Conservation (phyloP, 2,888 invertebrate species). For the Calameuta filiformis region DNA sequence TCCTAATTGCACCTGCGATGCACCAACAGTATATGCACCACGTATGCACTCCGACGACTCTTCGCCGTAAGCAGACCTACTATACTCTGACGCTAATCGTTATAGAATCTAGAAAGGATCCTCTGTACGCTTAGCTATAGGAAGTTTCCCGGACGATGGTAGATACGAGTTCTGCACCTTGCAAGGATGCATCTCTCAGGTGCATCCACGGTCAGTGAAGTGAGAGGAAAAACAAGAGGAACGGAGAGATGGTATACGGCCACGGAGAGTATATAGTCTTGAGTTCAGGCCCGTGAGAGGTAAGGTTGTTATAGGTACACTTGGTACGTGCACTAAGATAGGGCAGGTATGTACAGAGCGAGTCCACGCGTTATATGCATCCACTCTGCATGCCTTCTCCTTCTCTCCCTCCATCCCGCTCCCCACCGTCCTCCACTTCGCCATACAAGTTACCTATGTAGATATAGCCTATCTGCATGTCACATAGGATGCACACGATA, state of each 20-base stretch:
- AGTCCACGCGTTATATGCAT: neutral
- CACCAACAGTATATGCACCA: neutral
- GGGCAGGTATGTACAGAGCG: neutral
- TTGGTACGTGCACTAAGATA: neutral
- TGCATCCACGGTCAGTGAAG: constrained; percentile 2
- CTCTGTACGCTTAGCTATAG: neutral
- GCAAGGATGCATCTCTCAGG: constrained; percentile 5
- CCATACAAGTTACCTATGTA: neutral
- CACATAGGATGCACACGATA: neutral
- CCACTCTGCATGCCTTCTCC: neutral
- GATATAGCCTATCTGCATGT: neutral
- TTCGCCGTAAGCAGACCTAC: neutral
- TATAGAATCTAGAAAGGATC: neutral
- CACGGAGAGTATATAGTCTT: neutral
- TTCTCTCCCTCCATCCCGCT: neutral
- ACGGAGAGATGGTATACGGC: neutral
- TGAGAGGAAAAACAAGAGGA: neutral
- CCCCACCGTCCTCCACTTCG: neutral
- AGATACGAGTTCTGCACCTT: neutral
- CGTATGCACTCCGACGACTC: neutral
- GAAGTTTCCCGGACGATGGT: neutral
- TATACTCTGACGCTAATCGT: neutral
- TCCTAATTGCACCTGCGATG: neutral
- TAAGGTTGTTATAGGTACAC: neutral
- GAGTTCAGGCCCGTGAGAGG: neutral